Conservation (phyloP, 2,888 invertebrate species). For the Mesorhabditis sp. region DNA sequence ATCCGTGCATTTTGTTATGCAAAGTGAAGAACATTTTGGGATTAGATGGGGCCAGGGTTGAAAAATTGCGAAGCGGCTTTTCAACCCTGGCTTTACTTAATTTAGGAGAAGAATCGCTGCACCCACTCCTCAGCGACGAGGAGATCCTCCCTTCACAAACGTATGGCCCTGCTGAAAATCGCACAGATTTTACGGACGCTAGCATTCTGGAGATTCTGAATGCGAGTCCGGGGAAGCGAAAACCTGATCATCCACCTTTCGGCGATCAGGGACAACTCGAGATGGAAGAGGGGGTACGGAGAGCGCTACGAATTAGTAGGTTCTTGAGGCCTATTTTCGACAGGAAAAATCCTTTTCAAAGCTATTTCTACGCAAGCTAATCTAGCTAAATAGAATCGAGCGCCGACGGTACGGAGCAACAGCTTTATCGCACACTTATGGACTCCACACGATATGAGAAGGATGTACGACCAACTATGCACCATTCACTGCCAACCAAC, state of each 20-base stretch:
- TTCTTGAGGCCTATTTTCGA: no score
- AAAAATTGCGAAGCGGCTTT: no score
- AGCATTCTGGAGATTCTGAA: neutral
- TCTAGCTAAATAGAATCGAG: slow-evolving; percentile 22
- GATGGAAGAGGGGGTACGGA: neutral
- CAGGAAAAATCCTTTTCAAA: no score
- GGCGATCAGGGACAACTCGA: neutral
- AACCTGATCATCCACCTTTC: neutral
- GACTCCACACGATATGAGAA: slow-evolving; percentile 68
- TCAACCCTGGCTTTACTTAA: no score
- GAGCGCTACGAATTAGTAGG: neutral
- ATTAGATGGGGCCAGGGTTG: no score
- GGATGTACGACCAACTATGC: slow-evolving; percentile 72
- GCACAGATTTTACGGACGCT: neutral
- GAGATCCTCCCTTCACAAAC: neutral
- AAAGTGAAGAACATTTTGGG: no score
- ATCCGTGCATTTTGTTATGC: no score
- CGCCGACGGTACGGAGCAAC: slow-evolving; percentile 52
- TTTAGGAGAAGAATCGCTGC: neutral
- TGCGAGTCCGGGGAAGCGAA: no score
- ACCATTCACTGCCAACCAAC: slow-evolving; percentile 73
- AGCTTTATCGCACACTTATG: slow-evolving; percentile 45
- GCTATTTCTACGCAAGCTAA: no score
- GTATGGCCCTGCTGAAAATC: neutral
- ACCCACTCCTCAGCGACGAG: neutral